Conservation (phyloP, 2,888 invertebrate genomes). For the Trissolcus japonicus region DNA sequence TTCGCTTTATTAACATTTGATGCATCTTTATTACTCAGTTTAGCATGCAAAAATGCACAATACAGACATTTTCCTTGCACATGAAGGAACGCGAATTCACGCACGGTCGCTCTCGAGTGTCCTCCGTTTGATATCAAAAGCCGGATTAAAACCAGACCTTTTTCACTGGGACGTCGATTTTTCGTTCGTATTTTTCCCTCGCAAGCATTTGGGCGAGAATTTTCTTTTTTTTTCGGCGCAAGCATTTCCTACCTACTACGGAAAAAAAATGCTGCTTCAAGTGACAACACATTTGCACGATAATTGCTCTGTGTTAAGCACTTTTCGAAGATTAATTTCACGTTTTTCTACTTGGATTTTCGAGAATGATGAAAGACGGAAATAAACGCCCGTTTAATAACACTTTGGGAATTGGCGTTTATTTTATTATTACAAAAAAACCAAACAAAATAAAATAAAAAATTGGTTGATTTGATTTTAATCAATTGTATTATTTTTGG, state of each 20-base stretch:
- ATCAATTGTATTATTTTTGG: background rate
- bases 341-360: background rate
- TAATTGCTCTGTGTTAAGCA: background rate
- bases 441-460: no score
- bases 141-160: slow-evolving; percentile 43
- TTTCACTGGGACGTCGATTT: slow-evolving; percentile 22
- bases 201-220: slow-evolving; percentile 8
- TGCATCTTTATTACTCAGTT: slow-evolving; percentile 51
- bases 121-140: slow-evolving; percentile 58
- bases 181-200: slow-evolving; percentile 6
- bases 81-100: slow-evolving; percentile 61
- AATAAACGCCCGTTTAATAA: background rate
- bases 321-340: background rate
- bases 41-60: slow-evolving; percentile 52
- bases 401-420: background rate
- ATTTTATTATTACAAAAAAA: background rate
- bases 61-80: slow-evolving; percentile 62
- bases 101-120: slow-evolving; percentile 61
- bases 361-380: no score
- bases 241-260: background rate
- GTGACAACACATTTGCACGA: slow-evolving; percentile 5
- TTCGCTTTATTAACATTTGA: slow-evolving; percentile 55
- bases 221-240: slow-evolving; percentile 5
- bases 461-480: background rate
- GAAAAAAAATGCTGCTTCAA: background rate